Evolutionary conservation across 2,888 invertebrate species (phyloP), one percentile per base, ranked within the genome.

Genomic region (Mesorhabditis spiculigera): DNA sequence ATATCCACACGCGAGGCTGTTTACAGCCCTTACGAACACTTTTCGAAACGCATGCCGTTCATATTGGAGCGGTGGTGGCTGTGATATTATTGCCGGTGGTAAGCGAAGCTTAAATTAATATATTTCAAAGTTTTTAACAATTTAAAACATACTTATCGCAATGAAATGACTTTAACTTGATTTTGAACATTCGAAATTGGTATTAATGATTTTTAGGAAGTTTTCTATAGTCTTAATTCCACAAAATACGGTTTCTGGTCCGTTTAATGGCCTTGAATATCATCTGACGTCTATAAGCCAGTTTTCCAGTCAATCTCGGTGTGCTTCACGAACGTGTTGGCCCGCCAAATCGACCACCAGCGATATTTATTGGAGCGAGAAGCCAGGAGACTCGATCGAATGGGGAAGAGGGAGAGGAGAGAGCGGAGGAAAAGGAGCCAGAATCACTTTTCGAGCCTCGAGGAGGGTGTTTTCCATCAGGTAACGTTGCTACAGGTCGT

Each of bases 261-360:
- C 1, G 28, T 28, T 28, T 28, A 28, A 28, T 28, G 28, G 28
- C n/a, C n/a, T n/a, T n/a, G n/a, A n/a, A n/a, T n/a, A n/a, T n/a
- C n/a, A n/a, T n/a, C n/a, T n/a, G n/a, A n/a, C n/a, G n/a, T n/a
- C n/a, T n/a, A n/a, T n/a, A n/a, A n/a, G n/a, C n/a, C n/a, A n/a
- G n/a, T n/a, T 65, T 80, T 81, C 73, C 77, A 85, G 85, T 83
- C 81, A 67, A 66, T 85, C 8, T 80, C 80, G 8, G 82, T 85
- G 4, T 85, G 83, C 61, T 74, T 85, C 4, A 75, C 84, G 5
- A 85, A 86, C 72, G 76, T 86, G 45, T 74, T 86, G 50, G 84
- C 85, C 3, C 80, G 81, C 64, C 86, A 86, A 79, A 85, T 86
- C 65, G 86, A 86, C 61, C 84, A 84, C 68, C 86, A 86, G 68